phyloP scores from a whole-genome alignment of 2,113 vertebrate species.

The Ceuthmochares aereus region DNA sequence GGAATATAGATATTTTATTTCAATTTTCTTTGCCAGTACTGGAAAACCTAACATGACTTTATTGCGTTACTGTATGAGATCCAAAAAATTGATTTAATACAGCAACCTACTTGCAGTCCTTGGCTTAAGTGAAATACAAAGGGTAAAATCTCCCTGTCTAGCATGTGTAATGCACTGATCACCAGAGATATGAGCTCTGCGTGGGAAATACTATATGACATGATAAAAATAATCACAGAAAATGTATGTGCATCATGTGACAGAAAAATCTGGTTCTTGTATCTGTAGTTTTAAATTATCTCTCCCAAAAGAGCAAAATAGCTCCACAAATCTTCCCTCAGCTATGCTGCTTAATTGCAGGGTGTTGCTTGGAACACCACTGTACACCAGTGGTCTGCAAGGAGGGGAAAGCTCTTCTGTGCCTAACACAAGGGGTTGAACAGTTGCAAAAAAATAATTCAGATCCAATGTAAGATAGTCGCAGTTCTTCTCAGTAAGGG shows the following conservation, averaged over 20 bases:
- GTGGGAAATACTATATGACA: not conserved
- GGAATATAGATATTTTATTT: constrained; percentile 24
- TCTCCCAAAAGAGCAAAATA: not conserved
- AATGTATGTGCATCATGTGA: not conserved
- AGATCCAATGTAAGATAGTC: not conserved
- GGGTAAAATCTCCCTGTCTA: not conserved
- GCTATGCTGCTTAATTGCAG: not conserved
- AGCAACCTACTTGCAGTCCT: constrained; percentile 22
- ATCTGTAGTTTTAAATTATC: not conserved
- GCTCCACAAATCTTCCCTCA: not conserved
- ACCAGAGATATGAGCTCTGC: not conserved
- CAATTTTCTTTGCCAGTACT: constrained; percentile 28
- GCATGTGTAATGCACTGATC: not conserved
- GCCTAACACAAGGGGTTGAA: not conserved
- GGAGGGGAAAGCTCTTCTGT: not conserved
- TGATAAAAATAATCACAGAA: not conserved
- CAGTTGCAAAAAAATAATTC: not conserved
- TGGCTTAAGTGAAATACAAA: constrained; percentile 2
- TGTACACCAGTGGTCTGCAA: not conserved
- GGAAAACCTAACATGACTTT: constrained; percentile 24
- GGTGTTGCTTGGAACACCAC: rapidly evolving
- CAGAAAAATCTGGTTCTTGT: not conserved
- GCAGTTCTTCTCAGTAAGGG: not conserved
- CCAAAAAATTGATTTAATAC: constrained; percentile 44
- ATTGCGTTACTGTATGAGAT: not conserved